Percentiles rank a stretch among this genome's conserved stretches.
Conservation (phyloP, 1,140 invertebrate species). For the Pachyrhynchus sulphureomaculatus region DNA sequence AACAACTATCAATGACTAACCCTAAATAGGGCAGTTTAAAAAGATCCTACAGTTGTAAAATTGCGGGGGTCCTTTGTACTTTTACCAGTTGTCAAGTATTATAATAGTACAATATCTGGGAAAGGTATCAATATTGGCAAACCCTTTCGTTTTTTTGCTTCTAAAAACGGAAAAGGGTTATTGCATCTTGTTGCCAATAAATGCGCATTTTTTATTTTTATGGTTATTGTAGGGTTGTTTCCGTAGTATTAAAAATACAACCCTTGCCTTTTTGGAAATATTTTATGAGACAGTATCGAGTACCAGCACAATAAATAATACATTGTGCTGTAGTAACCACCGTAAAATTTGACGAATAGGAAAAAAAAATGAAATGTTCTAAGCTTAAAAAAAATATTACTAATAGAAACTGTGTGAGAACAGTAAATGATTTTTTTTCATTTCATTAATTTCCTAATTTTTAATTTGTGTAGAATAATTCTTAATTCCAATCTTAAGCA, state of each 20-base stretch:
- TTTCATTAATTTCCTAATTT: too few species aligned
- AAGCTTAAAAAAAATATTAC: too few species aligned
- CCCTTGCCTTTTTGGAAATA: neutral
- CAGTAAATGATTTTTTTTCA: too few species aligned
- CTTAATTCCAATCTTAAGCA: too few species aligned
- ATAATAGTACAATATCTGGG: constrained; percentile 3
- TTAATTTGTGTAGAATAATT: too few species aligned
- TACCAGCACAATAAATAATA: too few species aligned
- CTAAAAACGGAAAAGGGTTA: constrained; percentile 4
- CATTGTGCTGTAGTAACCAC: too few species aligned
- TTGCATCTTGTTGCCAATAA: constrained; percentile 15
- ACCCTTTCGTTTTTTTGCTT: constrained; percentile 6
- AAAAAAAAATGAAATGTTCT: too few species aligned
- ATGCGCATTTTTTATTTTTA: constrained; percentile 8
- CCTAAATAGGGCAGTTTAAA: constrained; percentile 2
- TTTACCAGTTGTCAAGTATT: neutral
- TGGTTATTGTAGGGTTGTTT: neutral
- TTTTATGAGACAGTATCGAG: too few species aligned
- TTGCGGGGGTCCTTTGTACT: neutral
- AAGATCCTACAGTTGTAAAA: constrained; percentile 12
- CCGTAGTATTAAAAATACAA: neutral
- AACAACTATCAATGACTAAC: neutral
- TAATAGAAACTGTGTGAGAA: too few species aligned
- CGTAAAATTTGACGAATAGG: too few species aligned
- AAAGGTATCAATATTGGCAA: constrained; percentile 8